Evolutionary conservation across 2,113 vertebrate species (phyloP), one percentile per base, ranked within the genome.

Genomic region (Fukomys damarensis): DNA sequence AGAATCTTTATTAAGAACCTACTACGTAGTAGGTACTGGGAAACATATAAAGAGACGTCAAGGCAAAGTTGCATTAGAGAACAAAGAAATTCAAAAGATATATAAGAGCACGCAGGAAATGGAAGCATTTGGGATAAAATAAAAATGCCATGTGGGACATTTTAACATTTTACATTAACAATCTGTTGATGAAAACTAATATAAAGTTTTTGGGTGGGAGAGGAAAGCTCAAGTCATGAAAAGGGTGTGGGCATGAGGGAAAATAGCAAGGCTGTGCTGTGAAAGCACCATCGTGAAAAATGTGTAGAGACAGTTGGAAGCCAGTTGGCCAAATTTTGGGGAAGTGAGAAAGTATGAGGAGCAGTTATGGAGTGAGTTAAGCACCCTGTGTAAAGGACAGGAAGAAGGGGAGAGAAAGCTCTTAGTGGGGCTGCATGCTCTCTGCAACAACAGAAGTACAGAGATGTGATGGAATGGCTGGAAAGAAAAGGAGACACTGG

Each of bases 91-190:
- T 80, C 58, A 65, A 63, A 90, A 61, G 77, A n/a, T 90, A 58
- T 89, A 86, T 93, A 35, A 43, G 63, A 72, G 92, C 70, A 0
- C 16, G 22, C 65, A 59, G 89, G 94, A 90, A 91, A 86, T 89
- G 49, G 94, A 79, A 52, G 91, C 86, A n/a, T 89, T 77, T 87
- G 95, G 81, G 24, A 74, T 72, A 52, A 52, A 88, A 77, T 85
- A 65, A 76, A 86, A 80, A 83, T 56, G 89, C 86, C 91, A 89
- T 46, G 28, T 35, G 94, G 95, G 96, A 94, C 89, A 35, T 93
- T 96, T 95, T 77, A 96, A 93, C 86, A 35, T 93, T 96, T 95
- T 77, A 94, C 79, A 46, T 86, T 95, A 95, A 88, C 92, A 92
- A 96, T 86, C 2, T 43, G 77, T 86, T 85, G 86, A 70, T 68